These are phyloP conservation scores for Ceyx erithaca DNA, from an alignment of 2,797 vertebrate genomes.

Conservation along the genomic window DNA sequence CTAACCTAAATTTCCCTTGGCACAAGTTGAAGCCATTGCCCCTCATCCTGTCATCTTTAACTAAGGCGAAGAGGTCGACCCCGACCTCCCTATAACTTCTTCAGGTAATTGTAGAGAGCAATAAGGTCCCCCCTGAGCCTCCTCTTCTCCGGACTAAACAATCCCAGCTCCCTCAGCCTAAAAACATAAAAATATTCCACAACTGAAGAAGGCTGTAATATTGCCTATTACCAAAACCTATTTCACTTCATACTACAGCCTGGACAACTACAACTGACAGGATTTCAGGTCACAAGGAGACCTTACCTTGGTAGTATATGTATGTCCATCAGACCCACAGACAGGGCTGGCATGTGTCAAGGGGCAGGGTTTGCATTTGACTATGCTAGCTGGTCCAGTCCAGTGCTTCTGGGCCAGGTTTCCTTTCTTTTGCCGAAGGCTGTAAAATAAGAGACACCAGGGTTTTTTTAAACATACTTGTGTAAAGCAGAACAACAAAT, in stretches of 20 bases:
- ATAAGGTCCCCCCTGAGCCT: too few relatives aligned
- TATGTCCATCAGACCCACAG: conserved; percentile 92
- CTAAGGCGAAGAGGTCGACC: too few relatives aligned
- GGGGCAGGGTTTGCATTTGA: conserved; percentile 88
- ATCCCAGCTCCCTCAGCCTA: too few relatives aligned
- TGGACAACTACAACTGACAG: rapidly evolving
- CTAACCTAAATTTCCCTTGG: too few relatives aligned
- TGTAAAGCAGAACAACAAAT: not conserved
- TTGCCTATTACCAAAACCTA: rapidly evolving
- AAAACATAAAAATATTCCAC: not conserved
- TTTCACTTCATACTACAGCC: rapidly evolving
- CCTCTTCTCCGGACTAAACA: too few relatives aligned
- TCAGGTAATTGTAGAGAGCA: too few relatives aligned
- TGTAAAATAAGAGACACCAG: conserved; percentile 12
- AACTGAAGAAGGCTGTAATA: rapidly evolving
- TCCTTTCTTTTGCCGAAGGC: conserved; percentile 89
- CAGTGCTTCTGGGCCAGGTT: conserved; percentile 85
- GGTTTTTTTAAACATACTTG: not conserved
- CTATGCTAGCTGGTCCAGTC: conserved; percentile 80
- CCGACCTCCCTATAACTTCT: too few relatives aligned
- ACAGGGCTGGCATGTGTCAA: conserved; percentile 75
- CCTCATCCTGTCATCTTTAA: too few relatives aligned
- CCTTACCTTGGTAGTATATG: conserved; percentile 84
- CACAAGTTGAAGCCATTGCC: too few relatives aligned
- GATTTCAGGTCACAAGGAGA: not conserved